Evolutionary conservation across 2,888 invertebrate genomes (phyloP), one percentile per base, ranked within the genome.

Genomic region (Griposia aprilina): DNA sequence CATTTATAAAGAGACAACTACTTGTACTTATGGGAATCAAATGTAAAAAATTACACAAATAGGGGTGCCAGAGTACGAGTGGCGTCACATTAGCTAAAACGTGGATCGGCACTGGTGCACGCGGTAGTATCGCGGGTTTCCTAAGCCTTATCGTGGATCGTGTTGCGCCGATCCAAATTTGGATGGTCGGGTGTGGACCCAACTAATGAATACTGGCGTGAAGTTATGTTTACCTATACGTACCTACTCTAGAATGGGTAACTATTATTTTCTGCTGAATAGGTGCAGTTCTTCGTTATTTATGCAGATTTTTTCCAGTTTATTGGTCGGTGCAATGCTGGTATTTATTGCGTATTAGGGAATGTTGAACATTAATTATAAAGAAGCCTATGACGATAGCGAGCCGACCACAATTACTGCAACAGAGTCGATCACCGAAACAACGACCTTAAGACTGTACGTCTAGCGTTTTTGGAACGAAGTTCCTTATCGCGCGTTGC

Each of bases 271-370:
- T 2, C 30, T 41, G 41, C 0, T 41, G 0, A 52, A 52, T 4
- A 41, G 5, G 5, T 3, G 5, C 6, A 23, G 26, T 50, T 41
- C 10, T 4, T 26, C 8, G 6, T 20, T 67, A 60, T n/a, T 68
- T 45, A 67, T 52, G 4, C 11, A 26, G 15, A 50, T 55, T 67
- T 72, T 71, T 72, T 71, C 7, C 78, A 83, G 83, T 77, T 67
- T 85, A 50, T 63, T 85, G 30, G 48, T 83, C 6, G 74, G 66
- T 11, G 62, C 59, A n/a, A 78, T 83, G 78, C n/a, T 87, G 66
- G 8, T 74, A 8, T 84, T 86, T 45, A 36, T 41, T 55, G 59
- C 41, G 8, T 86, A 81, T 23, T 86, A 84, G 87, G 71, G 65
- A n/a, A 75, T 75, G 3, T 1, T 62, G 45, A 59, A 17, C 20